Percentiles rank a stretch among this genome's conserved stretches.
phyloP scores from a whole-genome alignment of 1,140 invertebrate species.

The Diachasma alloeum region DNA sequence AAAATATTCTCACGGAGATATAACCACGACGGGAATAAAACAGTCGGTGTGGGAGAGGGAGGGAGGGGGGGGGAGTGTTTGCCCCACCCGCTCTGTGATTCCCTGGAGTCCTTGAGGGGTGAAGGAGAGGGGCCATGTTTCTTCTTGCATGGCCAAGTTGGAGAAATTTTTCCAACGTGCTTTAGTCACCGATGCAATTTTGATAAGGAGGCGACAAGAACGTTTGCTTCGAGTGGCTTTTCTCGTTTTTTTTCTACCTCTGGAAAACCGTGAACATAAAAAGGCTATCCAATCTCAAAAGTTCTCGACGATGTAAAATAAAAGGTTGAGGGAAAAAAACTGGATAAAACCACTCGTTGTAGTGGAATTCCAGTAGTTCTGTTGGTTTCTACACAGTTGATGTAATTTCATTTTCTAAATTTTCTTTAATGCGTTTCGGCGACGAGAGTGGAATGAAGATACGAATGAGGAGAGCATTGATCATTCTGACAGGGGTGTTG shows the following conservation, averaged over 20 bases:
- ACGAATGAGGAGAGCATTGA: too few species aligned
- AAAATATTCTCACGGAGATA: constrained; percentile 5
- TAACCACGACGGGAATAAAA: too few species aligned
- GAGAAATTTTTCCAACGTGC: background rate
- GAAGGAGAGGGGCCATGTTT: background rate
- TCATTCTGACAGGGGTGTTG: too few species aligned
- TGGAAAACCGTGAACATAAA: constrained; percentile 13
- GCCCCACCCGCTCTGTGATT: background rate
- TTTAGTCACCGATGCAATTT: constrained; percentile 14
- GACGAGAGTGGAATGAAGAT: too few species aligned
- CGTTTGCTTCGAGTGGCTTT: constrained; percentile 1
- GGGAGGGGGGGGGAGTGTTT: background rate
- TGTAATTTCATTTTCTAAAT: too few species aligned
- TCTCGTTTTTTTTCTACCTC: background rate
- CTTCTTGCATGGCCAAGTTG: constrained; percentile 2
- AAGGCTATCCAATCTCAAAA: constrained; percentile 24
- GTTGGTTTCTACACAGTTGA: background rate
- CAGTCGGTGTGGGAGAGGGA: too few species aligned
- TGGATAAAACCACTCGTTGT: too few species aligned
- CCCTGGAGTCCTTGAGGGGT: background rate
- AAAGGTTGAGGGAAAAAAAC: background rate
- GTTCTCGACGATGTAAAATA: constrained; percentile 1
- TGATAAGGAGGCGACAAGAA: constrained; percentile 23
- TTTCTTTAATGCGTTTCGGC: too few species aligned
- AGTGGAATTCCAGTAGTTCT: background rate